Evolutionary conservation across 2,888 invertebrate genomes (phyloP), one percentile per base, ranked within the genome.

Genomic region (Eugnorisma glareosa): DNA sequence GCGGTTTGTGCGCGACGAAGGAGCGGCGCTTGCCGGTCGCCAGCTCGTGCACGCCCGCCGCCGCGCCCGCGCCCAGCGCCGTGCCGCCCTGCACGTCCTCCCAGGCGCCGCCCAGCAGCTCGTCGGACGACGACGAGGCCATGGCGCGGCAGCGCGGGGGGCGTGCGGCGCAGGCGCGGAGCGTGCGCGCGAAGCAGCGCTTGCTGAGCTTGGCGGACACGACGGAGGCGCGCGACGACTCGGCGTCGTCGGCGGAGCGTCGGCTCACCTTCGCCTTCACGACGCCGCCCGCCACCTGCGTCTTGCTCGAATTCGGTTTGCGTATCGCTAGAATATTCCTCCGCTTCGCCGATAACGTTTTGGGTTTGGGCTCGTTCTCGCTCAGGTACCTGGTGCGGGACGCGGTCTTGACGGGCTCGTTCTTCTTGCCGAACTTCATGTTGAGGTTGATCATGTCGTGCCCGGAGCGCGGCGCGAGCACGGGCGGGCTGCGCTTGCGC

Each of bases 301-400:
- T 92, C 86, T 96, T 96, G 82, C 94, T 93, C 24, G 95, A 84
- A 85, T 96, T 96, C 21, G 96, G 96, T 77, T 96, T 95, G 37
- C 96, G 91, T 28, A 96, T 92, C 21, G 95, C 94, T 64, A 96
- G 92, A n/a, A 96, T 91, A 89, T 93, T 95, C 69, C 96, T 90
- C 8, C 96, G 93, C 81, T 96, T 96, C 18, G 92, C 90, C 11
- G 95, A 88, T 21, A 95, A 86, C 7, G 95, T 91, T 83, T 94
- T 95, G 31, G 95, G 94, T 54, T 96, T 96, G 28, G 96, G 95
- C 73, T 95, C 95, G 91, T 90, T 93, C 31, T 95, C 96, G 66
- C 92, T 87, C 63, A 94, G 89, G 83, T 94, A 95, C 6, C 93
- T 90, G 15, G 95, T 91, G 28, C 94, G 93, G 18, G 94, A 93